A percentile compares a stretch with the other conserved stretches of the same genome.
Conservation (phyloP, 2,797 vertebrate genomes). For the Sphenodon punctatus region DNA sequence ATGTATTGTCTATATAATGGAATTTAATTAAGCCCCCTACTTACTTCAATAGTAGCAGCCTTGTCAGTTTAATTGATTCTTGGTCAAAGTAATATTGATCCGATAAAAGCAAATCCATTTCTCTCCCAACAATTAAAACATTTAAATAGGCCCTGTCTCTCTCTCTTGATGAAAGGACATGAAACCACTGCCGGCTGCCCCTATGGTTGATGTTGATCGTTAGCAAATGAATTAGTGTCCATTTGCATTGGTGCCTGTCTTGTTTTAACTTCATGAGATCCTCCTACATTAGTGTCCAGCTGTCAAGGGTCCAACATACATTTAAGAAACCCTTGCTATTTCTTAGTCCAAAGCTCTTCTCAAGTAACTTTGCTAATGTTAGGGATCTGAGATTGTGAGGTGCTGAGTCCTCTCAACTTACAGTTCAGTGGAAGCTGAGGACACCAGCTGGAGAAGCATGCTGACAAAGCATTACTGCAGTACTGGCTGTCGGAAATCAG, state of each 20-base stretch:
- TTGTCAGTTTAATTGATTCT: conserved; percentile 79
- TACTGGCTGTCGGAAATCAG: neutral
- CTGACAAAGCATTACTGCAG: neutral
- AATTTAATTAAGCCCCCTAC: conserved; percentile 76
- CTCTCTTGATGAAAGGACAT: conserved; percentile 64
- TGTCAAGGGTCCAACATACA: conserved; percentile 28
- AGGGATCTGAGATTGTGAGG: neutral
- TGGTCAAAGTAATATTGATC: conserved; percentile 79
- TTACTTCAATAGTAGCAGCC: conserved; percentile 65
- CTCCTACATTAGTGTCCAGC: conserved; percentile 30
- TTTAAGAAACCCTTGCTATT: neutral
- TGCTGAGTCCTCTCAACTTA: neutral
- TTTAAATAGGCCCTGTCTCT: conserved; percentile 71
- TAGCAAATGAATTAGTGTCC: conserved; percentile 72
- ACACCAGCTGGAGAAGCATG: neutral
- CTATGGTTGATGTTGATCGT: conserved; percentile 64
- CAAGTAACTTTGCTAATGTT: neutral
- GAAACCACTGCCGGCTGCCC: conserved; percentile 56
- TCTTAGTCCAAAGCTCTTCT: conserved; percentile 9
- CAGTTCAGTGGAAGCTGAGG: neutral
- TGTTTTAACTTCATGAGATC: conserved; percentile 46
- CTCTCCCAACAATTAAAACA: conserved; percentile 78
- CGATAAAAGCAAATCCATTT: conserved; percentile 81
- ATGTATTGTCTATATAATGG: conserved; percentile 54
- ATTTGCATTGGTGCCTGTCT: conserved; percentile 59